Conservation (phyloP, 1,140 invertebrate genomes). For the Dreissena polymorpha region DNA sequence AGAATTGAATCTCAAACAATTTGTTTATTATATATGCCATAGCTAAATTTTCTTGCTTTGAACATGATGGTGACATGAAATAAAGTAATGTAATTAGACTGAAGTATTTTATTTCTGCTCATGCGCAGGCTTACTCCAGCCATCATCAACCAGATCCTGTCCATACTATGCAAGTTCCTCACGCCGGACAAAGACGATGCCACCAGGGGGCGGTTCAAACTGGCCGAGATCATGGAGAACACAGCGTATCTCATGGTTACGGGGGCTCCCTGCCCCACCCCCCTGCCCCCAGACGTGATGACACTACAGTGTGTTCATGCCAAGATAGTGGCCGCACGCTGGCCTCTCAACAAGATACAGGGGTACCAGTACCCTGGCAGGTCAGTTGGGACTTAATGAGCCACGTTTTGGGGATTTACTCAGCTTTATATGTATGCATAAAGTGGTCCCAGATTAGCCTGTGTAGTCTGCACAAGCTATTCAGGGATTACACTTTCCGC, state of each 20-base stretch:
- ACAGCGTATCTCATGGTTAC: conserved; percentile 70
- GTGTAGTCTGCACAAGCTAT: no score
- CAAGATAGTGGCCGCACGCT: conserved; percentile 69
- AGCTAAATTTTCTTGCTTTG: no score
- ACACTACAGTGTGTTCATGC: conserved; percentile 67
- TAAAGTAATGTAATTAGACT: no score
- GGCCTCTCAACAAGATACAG: conserved; percentile 65
- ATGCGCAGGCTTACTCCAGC: conserved; percentile 62
- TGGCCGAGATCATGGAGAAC: conserved; percentile 64
- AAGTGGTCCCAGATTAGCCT: no score
- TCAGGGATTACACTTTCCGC: no score
- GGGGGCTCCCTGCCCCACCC: conserved; percentile 62
- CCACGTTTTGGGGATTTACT: no score
- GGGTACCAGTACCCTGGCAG: conserved; percentile 67
- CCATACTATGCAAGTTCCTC: conserved; percentile 71
- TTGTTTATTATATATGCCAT: no score
- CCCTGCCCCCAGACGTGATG: conserved; percentile 56
- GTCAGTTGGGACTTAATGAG: conserved; percentile 60
- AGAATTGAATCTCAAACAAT: no score
- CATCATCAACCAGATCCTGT: conserved; percentile 58
- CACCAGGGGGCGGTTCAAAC: conserved; percentile 64
- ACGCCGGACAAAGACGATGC: conserved; percentile 69
- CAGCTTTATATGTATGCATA: no score
- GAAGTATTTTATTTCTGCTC: no score
- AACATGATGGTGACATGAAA: no score